phyloP scores from a whole-genome alignment of 2,888 invertebrate genomes.

The Paralinhomoeus sp. region DNA sequence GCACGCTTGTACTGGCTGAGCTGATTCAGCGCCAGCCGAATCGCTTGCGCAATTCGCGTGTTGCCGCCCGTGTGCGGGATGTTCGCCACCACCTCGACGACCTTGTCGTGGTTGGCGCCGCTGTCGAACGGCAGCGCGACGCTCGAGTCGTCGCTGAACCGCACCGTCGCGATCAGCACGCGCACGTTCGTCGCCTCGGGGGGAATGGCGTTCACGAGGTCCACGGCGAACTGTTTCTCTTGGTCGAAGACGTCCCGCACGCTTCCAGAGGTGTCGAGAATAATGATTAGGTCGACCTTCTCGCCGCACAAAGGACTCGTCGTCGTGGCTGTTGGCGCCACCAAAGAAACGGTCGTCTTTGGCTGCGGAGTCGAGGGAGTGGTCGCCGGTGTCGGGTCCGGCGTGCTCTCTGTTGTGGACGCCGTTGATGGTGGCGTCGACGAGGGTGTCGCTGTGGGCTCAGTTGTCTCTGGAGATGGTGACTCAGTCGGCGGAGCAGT shows the following conservation, averaged over 20 bases:
- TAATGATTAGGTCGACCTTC: conserved; percentile 14
- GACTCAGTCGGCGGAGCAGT: no score
- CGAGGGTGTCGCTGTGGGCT: no score
- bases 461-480: no score
- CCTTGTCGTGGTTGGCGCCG: no score
- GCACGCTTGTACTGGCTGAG: conserved; percentile 5
- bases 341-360: background rate
- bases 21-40: background rate
- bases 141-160: conserved; percentile 2
- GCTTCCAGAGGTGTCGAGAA: conserved; percentile 16
- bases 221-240: conserved; percentile 13
- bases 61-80: background rate
- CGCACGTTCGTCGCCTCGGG: background rate
- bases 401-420: no score
- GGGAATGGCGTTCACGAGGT: conserved; percentile 9
- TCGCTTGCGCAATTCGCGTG: background rate
- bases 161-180: background rate
- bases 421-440: no score
- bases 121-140: background rate
- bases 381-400: no score
- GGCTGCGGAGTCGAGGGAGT: no score
- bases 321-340: no score
- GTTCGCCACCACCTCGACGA: no score
- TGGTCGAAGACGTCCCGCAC: conserved; percentile 14
- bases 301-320: no score